phyloP scores from a whole-genome alignment of 2,888 invertebrate genomes.

The Caenorhabditis imperialis region DNA sequence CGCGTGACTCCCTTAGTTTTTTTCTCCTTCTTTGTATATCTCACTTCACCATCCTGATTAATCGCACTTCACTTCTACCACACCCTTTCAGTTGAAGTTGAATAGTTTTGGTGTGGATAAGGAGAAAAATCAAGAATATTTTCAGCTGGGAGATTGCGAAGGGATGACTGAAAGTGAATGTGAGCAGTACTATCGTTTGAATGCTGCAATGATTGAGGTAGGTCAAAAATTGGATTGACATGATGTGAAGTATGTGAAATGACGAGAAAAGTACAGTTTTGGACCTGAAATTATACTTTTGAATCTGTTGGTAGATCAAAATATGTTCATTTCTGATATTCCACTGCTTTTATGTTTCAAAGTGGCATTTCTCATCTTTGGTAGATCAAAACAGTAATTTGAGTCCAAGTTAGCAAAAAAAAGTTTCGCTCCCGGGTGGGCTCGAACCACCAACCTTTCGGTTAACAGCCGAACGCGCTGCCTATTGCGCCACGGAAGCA shows the following conservation, averaged over 20 bases:
- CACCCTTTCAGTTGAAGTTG: slow-evolving; percentile 23
- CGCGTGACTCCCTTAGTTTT: neutral
- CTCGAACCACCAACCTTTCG: slow-evolving; percentile 99
- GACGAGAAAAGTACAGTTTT: neutral
- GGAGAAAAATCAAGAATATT: neutral
- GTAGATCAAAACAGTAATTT: slow-evolving; percentile 29
- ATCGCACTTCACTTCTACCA: slow-evolving; percentile 24
- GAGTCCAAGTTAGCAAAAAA: no score
- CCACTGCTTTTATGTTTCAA: no score
- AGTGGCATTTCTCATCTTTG: no score
- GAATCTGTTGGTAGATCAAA: no score
- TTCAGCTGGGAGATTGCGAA: slow-evolving; percentile 70
- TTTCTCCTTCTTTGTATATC: neutral
- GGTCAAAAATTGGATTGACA: neutral
- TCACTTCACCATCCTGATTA: neutral
- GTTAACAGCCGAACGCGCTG: slow-evolving; percentile 98
- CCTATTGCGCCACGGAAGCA: slow-evolving; percentile 65
- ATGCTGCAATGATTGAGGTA: slow-evolving; percentile 70
- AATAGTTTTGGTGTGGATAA: no score
- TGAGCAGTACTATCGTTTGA: slow-evolving; percentile 65
- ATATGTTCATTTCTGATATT: no score
- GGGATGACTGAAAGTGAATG: slow-evolving; percentile 70
- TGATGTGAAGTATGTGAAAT: neutral
- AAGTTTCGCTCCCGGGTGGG: slow-evolving; percentile 67
- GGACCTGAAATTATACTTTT: no score